Evolutionary conservation across 30 jellyfish, hydroid and myxozoan species (phyloP).

Genomic region (Cassiopea xamachana): DNA sequence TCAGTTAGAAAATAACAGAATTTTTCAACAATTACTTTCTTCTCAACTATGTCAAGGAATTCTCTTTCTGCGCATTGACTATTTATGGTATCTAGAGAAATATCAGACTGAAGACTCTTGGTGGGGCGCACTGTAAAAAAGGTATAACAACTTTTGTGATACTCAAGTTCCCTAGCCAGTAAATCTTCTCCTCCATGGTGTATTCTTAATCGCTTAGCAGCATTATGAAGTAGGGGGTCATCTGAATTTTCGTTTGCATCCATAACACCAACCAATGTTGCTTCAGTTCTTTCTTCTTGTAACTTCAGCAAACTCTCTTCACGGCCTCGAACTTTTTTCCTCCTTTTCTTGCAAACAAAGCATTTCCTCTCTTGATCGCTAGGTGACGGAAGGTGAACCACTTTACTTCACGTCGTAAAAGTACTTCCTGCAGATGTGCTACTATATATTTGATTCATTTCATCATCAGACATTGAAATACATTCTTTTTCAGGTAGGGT

Average conservation of each 20-base stretch:
- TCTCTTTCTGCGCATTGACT: slow-evolving; percentile 66
- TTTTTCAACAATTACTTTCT: slow-evolving; percentile 53
- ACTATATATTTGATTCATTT: slow-evolving; percentile 12
- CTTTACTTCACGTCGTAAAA: slow-evolving; percentile 29
- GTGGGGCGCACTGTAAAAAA: slow-evolving; percentile 49
- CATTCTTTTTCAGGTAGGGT: background rate
- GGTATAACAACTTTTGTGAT: slow-evolving; percentile 51
- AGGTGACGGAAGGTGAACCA: slow-evolving; percentile 43
- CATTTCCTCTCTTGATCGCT: slow-evolving; percentile 50
- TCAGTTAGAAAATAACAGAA: slow-evolving; percentile 61
- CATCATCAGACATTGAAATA: slow-evolving; percentile 34
- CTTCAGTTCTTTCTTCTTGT: slow-evolving; percentile 56
- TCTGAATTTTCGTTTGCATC: slow-evolving; percentile 56
- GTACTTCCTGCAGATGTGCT: slow-evolving; percentile 59
- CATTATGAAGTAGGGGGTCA: slow-evolving; percentile 47
- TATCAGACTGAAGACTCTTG: slow-evolving; percentile 39
- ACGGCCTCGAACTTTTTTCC: slow-evolving; percentile 29
- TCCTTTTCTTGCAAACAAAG: slow-evolving; percentile 27
- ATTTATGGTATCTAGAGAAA: slow-evolving; percentile 52
- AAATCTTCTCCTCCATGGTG: slow-evolving; percentile 56
- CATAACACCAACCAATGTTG: slow-evolving; percentile 54
- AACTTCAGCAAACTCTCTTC: slow-evolving; percentile 53
- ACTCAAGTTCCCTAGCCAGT: slow-evolving; percentile 58
- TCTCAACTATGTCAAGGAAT: slow-evolving; percentile 54
- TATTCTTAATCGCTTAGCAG: slow-evolving; percentile 13